Evolutionary conservation across 2,888 invertebrate species (phyloP).

Genomic region (Heliconius sara): DNA sequence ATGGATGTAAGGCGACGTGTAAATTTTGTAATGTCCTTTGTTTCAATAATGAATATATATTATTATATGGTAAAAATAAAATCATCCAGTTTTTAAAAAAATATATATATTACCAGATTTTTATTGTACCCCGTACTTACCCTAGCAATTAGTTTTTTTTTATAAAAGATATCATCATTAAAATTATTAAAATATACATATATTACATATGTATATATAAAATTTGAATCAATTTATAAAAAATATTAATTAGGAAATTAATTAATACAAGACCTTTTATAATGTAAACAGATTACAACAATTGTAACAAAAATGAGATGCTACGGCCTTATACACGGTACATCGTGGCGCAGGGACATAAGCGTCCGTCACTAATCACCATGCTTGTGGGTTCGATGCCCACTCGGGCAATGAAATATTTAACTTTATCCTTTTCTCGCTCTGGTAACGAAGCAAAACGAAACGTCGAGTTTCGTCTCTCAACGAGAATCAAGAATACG

Average conservation of each 20-base stretch:
- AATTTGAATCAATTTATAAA: background rate
- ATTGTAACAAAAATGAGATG: too few species aligned
- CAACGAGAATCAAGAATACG: background rate
- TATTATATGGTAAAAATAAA: slow-evolving; percentile 87
- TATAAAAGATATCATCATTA: background rate
- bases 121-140: slow-evolving; percentile 57
- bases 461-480: background rate
- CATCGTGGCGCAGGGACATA: too few species aligned
- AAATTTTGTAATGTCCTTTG: slow-evolving; percentile 91
- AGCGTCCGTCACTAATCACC: background rate
- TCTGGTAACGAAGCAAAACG: background rate
- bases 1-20: slow-evolving; percentile 85
- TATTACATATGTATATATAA: too few species aligned
- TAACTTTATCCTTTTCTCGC: background rate
- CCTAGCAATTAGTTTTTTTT: slow-evolving; percentile 6
- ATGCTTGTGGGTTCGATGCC: background rate
- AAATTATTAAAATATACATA: background rate
- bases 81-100: slow-evolving; percentile 86
- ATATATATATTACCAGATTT: slow-evolving; percentile 67
- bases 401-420: background rate
- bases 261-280: too few species aligned
- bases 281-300: too few species aligned
- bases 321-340: too few species aligned
- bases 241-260: background rate
- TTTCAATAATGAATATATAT: slow-evolving; percentile 87